These are phyloP conservation scores for Campylorhamphus procurvoides DNA, from an alignment of 2,113 vertebrate genomes.

Conservation along the genomic window DNA sequence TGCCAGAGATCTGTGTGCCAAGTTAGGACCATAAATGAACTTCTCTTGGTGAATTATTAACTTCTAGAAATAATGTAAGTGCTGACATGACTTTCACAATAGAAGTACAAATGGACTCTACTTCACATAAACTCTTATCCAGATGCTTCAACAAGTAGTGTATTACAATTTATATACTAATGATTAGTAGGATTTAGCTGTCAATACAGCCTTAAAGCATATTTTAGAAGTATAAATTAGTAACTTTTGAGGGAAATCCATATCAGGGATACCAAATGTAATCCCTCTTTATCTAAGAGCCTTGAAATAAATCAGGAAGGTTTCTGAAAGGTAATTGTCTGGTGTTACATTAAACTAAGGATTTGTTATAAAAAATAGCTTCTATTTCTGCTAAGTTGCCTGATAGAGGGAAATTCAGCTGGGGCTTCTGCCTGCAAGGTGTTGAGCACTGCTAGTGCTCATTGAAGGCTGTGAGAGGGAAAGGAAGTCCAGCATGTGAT, in stretches of 20 bases:
- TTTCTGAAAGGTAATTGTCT: constrained; percentile 22
- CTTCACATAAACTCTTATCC: background rate
- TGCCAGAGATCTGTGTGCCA: background rate
- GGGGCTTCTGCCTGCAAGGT: background rate
- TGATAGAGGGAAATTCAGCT: background rate
- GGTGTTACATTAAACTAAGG: background rate
- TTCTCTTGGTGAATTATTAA: background rate
- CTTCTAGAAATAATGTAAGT: background rate
- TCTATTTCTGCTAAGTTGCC: background rate
- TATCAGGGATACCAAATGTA: background rate
- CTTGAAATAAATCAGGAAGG: constrained; percentile 18
- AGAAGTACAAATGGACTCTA: background rate
- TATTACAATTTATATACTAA: background rate
- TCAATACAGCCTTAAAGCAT: background rate
- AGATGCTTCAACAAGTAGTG: background rate
- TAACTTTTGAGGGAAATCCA: constrained; percentile 1
- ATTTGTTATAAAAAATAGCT: background rate
- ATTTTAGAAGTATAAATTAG: background rate
- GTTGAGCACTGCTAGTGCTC: background rate
- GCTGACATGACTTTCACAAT: background rate
- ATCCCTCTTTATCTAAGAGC: background rate
- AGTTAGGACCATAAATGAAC: background rate
- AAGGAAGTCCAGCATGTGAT: background rate
- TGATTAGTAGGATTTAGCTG: background rate
- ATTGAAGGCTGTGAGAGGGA: background rate